Evolutionary conservation across 2,797 vertebrate species (phyloP).

Genomic region (Sebastes baramenuke): DNA sequence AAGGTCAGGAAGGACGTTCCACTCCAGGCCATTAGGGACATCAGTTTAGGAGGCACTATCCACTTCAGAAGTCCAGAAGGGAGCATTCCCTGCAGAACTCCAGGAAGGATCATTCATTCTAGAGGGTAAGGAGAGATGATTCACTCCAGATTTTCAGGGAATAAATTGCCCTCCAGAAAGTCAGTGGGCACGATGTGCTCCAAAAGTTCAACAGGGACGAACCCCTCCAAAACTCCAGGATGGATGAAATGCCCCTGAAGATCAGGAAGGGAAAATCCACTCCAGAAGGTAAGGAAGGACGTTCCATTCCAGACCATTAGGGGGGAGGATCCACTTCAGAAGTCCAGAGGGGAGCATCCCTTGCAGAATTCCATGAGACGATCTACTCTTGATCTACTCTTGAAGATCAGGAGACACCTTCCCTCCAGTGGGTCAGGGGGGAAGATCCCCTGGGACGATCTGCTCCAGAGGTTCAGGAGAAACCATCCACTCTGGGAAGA

Average conservation of each 20-base stretch:
- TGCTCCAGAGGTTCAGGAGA: not conserved
- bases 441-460: too few relatives aligned
- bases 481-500: not conserved
- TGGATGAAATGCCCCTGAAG: slow-evolving; percentile 51
- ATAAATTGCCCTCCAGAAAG: too few relatives aligned
- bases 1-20: too few relatives aligned
- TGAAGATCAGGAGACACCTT: not conserved
- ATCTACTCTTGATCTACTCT: not conserved
- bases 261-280: slow-evolving; percentile 68
- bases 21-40: too few relatives aligned
- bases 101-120: not conserved
- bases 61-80: not conserved
- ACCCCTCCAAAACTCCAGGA: too few relatives aligned
- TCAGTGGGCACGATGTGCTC: too few relatives aligned
- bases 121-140: not conserved
- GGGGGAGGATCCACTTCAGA: not conserved
- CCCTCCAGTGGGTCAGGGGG: not conserved
- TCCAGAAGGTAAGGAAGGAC: not conserved
- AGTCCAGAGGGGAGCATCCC: not conserved
- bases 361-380: not conserved
- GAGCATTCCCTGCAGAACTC: too few relatives aligned
- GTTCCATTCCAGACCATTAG: not conserved
- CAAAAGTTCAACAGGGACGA: too few relatives aligned
- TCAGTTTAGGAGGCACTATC: not conserved
- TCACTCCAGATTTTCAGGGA: not conserved